Conservation (phyloP, 2,888 invertebrate genomes). For the Vandiemenella viatica region DNA sequence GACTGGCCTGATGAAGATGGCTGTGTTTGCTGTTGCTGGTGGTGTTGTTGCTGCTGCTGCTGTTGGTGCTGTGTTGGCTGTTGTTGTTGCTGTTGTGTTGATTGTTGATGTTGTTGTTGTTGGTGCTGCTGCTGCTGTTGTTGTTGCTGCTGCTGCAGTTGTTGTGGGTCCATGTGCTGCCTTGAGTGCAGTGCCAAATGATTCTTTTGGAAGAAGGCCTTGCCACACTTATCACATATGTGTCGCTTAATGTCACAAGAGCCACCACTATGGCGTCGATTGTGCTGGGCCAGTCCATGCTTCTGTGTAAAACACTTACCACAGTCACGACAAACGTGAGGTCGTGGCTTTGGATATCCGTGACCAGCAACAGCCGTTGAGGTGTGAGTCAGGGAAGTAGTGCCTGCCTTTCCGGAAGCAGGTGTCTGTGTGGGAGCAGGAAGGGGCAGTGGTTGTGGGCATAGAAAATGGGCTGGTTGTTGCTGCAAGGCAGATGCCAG, state of each 20-base stretch:
- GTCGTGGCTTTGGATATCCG: constrained; percentile 44
- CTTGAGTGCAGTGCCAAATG: constrained; percentile 67
- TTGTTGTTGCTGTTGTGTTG: not conserved
- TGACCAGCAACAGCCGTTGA: constrained; percentile 11
- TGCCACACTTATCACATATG: constrained; percentile 65
- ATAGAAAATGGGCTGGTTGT: constrained; percentile 22
- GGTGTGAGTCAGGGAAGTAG: constrained; percentile 3
- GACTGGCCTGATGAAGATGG: not conserved
- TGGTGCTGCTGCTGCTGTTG: constrained; percentile 24
- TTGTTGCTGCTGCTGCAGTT: constrained; percentile 20
- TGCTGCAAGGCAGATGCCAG: constrained; percentile 59
- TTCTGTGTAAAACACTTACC: constrained; percentile 71
- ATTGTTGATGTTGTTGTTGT: constrained; percentile 23
- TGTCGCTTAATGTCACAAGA: constrained; percentile 65
- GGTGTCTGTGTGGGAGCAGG: not conserved
- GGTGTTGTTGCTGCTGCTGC: not conserved
- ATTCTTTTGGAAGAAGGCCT: constrained; percentile 76
- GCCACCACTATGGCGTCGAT: constrained; percentile 43
- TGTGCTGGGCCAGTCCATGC: constrained; percentile 66
- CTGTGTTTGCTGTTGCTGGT: not conserved
- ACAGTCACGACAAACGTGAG: constrained; percentile 64
- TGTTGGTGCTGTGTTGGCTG: not conserved
- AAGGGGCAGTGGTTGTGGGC: constrained; percentile 9
- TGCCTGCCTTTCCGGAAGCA: constrained; percentile 1
- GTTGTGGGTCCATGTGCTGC: constrained; percentile 51